A percentile compares a stretch with the other conserved stretches of the same genome.
Conservation (phyloP, 2,888 invertebrate species). For the Tetragonula carbonaria region DNA sequence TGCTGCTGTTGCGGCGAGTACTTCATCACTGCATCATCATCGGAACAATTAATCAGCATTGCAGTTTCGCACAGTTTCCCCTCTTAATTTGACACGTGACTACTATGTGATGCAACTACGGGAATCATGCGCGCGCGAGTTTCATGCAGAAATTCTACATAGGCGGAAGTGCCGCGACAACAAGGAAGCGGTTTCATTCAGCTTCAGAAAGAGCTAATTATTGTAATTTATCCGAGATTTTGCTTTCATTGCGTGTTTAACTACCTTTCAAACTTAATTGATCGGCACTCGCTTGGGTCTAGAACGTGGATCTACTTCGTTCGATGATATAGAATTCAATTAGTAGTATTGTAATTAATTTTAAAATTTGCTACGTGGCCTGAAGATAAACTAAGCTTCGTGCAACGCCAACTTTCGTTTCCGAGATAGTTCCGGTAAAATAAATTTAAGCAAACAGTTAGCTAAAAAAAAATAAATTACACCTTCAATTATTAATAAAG, state of each 20-base stretch:
- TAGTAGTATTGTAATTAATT: background rate
- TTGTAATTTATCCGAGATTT: background rate
- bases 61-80: background rate
- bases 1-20: conserved; percentile 82
- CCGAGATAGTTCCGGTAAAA: background rate
- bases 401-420: background rate
- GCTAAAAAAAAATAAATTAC: background rate
- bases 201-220: conserved; percentile 6
- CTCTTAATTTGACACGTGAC: background rate
- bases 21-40: conserved; percentile 76
- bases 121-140: conserved; percentile 5
- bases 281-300: background rate
- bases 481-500: background rate
- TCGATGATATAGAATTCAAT: background rate
- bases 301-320: background rate
- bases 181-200: conserved; percentile 16
- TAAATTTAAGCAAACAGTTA: background rate
- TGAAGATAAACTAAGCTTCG: background rate
- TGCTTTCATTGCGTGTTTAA: conserved; percentile 18
- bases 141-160: background rate
- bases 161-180: conserved; percentile 8
- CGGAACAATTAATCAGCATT: conserved; percentile 26
- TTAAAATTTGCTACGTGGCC: background rate
- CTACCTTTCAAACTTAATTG: conserved; percentile 3
- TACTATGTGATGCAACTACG: conserved; percentile 11